phyloP scores from a whole-genome alignment of 2,113 vertebrate species.

The Semnornis frantzii region DNA sequence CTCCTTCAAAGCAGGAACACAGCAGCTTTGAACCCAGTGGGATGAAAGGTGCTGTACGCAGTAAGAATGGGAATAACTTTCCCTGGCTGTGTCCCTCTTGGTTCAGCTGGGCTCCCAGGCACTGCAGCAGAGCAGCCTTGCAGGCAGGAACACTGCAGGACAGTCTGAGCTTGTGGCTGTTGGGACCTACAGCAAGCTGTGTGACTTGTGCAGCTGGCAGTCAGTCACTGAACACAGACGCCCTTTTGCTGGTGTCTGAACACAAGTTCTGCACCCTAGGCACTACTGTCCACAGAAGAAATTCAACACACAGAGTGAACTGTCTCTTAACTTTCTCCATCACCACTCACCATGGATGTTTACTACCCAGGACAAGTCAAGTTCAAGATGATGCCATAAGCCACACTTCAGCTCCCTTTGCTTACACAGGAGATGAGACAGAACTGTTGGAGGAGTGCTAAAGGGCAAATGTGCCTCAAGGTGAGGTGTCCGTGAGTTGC shows the following conservation, averaged over 20 bases:
- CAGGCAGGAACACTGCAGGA: too few species aligned
- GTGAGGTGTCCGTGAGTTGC: not conserved
- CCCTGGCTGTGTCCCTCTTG: fast-evolving
- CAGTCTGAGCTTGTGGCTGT: not conserved
- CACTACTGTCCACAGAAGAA: not conserved
- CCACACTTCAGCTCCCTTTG: not conserved
- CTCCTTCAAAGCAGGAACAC: not conserved
- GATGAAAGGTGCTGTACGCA: not conserved
- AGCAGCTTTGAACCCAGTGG: fast-evolving
- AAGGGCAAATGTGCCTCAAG: fast-evolving
- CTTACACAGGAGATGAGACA: not conserved
- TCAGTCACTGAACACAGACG: not conserved
- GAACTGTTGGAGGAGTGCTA: not conserved
- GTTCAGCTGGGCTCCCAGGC: not conserved
- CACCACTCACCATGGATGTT: not conserved
- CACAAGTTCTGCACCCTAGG: not conserved
- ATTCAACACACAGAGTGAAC: not conserved
- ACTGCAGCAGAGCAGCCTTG: fast-evolving
- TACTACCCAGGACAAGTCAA: not conserved
- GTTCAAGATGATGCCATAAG: not conserved
- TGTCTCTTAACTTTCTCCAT: too few species aligned
- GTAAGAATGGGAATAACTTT: fast-evolving
- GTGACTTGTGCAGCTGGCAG: not conserved
- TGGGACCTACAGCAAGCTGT: fast-evolving
- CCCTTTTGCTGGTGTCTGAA: not conserved